A percentile compares a stretch with the other conserved stretches of the same genome.
These are phyloP conservation scores for Tetropium fuscum DNA, from an alignment of 2,888 invertebrate genomes.

Conservation along the genomic window DNA sequence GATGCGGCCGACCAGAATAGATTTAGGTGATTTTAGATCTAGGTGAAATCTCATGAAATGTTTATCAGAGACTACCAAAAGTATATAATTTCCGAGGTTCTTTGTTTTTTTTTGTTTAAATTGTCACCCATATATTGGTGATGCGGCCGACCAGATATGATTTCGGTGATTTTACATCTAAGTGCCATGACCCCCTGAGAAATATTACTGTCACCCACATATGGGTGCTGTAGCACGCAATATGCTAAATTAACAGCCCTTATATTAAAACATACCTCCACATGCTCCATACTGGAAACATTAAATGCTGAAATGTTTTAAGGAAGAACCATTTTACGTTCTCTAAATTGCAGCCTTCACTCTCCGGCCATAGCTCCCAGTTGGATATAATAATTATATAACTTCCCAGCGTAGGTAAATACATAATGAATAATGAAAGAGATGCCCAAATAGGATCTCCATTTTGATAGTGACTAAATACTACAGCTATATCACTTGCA, in stretches of 20 bases:
- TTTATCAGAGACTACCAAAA: too few species aligned
- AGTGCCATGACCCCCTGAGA: too few species aligned
- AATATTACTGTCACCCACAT: too few species aligned
- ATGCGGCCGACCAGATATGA: too few species aligned
- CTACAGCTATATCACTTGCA: constrained; percentile 75
- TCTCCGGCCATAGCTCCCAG: constrained; percentile 70
- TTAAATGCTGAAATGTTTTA: constrained; percentile 68
- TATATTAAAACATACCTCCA: constrained; percentile 69
- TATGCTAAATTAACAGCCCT: neutral
- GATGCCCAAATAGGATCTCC: constrained; percentile 69
- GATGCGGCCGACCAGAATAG: too few species aligned
- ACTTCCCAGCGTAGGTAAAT: constrained; percentile 71
- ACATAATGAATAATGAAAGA: constrained; percentile 66
- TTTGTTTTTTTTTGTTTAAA: too few species aligned
- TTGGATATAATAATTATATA: constrained; percentile 72
- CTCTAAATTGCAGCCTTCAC: constrained; percentile 65
- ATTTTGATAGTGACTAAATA: constrained; percentile 73
- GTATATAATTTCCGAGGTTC: too few species aligned
- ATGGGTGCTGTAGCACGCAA: too few species aligned
- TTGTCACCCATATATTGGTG: too few species aligned
- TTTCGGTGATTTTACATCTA: too few species aligned
- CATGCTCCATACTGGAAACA: constrained; percentile 73
- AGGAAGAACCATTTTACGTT: constrained; percentile 66
- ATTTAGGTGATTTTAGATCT: too few species aligned
- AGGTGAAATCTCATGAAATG: too few species aligned